Base-by-base conservation (phyloP, 2,888 invertebrate species). In the Zaprionus obscuricornis region DNA sequence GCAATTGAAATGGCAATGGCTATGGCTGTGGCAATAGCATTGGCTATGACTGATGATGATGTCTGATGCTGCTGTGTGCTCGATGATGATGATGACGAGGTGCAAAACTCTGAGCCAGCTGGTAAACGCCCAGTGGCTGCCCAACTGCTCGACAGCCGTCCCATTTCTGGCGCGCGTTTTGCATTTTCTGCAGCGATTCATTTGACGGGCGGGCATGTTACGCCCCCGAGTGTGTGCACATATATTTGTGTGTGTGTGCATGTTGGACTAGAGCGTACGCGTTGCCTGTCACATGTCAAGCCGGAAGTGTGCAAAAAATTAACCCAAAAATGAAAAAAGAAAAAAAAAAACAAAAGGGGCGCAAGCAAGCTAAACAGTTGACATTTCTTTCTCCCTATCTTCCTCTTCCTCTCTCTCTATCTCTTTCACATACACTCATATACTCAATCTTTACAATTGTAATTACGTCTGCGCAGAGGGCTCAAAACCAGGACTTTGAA, bases 251-350 rank as follows among this genome's bases (percentile, higher is more conserved):
- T 37, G 55, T 47, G 24, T 18, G 33, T 14, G 31, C 18, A 2
- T 20, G 11, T 39, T 36, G 39, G 22, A 37, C 45, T 24, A 33
- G 36, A 46, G 49, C 47, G 55, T 67, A 66, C 66, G 57, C 75
- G 79, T 74, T 78, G 74, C 74, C 68, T 79, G 85, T 86, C 87
- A 87, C 85, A 86, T 87, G 87, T 81, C 83, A 87, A 81, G 68
- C 78, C 75, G 85, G 86, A 86, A 76, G 78, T 78, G 69, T 69
- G 65, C 66, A n/a, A 74, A 69, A 85, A 73, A 68, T 63, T 72
- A 64, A 63, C 57, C 54, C 50, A 58, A 20, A 64, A 64, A 11
- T 39, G 26, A 45, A 33, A 45, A 7, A n/a, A 26, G 43, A 62
- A 62, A 43, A 18, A 13, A 26, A 51, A 17, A 16, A 31, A 54